Evolutionary conservation across 2,797 vertebrate species (phyloP).

Genomic region (Synanceia verrucosa): DNA sequence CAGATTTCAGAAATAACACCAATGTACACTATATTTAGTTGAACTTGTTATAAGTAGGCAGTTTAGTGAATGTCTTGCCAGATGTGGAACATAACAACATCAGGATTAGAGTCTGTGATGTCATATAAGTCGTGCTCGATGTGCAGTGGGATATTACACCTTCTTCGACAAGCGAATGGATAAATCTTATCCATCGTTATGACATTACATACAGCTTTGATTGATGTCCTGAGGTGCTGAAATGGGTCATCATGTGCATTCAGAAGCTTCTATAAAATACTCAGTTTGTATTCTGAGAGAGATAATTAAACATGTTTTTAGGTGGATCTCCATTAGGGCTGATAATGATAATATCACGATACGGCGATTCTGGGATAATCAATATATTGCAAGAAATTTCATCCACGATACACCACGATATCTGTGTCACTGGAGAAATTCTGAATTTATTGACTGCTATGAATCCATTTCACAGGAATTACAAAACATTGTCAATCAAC

Average conservation of each 20-base stretch:
- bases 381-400: no score
- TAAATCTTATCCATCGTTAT: background rate
- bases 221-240: background rate
- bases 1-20: slow-evolving; percentile 9
- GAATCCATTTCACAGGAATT: no score
- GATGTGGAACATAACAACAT: background rate
- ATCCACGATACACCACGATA: no score
- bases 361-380: no score
- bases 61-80: slow-evolving; percentile 6
- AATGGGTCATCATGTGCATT: background rate
- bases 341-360: no score
- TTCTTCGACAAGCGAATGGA: background rate
- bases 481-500: no score
- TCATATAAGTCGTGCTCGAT: background rate
- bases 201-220: background rate
- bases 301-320: background rate
- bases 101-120: background rate
- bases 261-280: background rate
- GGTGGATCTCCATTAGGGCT: background rate
- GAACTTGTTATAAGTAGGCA: background rate
- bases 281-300: background rate
- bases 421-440: no score
- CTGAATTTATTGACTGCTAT: no score
- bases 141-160: background rate
- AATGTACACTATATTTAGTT: background rate